Evolutionary conservation across 2,797 vertebrate species (phyloP).

Genomic region (Vespertilio murinus): DNA sequence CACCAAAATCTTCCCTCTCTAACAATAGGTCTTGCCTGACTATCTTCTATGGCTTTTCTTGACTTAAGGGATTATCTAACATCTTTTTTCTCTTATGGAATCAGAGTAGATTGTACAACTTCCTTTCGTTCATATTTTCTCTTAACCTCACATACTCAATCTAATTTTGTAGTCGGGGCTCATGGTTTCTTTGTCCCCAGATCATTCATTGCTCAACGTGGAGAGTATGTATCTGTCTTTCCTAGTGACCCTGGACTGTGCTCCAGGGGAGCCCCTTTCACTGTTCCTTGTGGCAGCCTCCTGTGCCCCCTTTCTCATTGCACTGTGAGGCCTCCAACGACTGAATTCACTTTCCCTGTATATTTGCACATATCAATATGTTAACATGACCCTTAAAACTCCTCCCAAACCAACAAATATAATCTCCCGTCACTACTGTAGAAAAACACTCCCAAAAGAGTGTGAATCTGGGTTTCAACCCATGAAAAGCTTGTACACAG

Average conservation of each 20-base stretch:
- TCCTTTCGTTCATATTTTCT: not conserved
- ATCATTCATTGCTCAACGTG: not conserved
- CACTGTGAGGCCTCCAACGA: not conserved
- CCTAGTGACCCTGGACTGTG: not conserved
- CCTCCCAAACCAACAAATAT: slow-evolving; percentile 36
- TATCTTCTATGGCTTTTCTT: not conserved
- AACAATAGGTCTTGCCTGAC: not conserved
- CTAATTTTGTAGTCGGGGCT: not conserved
- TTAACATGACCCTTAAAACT: slow-evolving; percentile 24
- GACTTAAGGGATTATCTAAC: not conserved
- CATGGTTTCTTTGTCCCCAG: not conserved
- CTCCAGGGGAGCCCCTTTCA: not conserved
- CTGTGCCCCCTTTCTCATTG: not conserved
- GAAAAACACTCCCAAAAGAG: not conserved
- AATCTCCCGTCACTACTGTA: not conserved
- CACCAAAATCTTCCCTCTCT: not conserved
- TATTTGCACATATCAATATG: not conserved
- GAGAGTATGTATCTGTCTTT: not conserved
- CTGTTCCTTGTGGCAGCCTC: not conserved
- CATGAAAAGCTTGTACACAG: not conserved
- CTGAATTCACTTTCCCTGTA: not conserved
- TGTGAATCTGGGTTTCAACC: not conserved
- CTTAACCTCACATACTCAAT: not conserved
- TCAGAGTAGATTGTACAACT: not conserved
- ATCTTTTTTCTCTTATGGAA: not conserved